Evolutionary conservation across 2,888 invertebrate genomes (phyloP).

Genomic region (Cremastobaeus sp.): DNA sequence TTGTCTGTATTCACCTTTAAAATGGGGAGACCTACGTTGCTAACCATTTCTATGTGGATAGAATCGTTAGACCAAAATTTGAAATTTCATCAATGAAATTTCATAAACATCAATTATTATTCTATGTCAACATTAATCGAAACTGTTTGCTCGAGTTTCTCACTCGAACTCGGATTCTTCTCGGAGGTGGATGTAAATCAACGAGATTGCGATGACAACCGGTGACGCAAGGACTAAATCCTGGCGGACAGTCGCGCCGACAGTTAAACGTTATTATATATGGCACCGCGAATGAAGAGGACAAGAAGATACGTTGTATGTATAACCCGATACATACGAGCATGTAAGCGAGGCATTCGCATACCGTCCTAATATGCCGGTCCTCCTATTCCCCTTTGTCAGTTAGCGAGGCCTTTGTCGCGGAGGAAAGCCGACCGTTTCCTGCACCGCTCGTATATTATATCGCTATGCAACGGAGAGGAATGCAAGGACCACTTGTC

Average conservation of each 20-base stretch:
- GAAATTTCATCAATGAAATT: too few species aligned
- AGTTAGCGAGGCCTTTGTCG: slow-evolving; percentile 73
- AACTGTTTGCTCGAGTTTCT: too few species aligned
- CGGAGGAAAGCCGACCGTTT: slow-evolving; percentile 74
- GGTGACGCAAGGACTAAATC: slow-evolving; percentile 71
- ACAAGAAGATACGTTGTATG: slow-evolving; percentile 54
- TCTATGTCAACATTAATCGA: too few species aligned
- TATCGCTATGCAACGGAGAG: slow-evolving; percentile 71
- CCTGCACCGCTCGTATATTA: slow-evolving; percentile 75
- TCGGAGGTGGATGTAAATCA: slow-evolving; percentile 73
- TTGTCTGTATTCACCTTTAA: too few species aligned
- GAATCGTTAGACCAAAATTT: too few species aligned
- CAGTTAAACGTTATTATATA: slow-evolving; percentile 58
- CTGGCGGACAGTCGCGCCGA: slow-evolving; percentile 50
- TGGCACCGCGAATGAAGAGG: slow-evolving; percentile 50
- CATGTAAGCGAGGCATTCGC: slow-evolving; percentile 63
- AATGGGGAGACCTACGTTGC: too few species aligned
- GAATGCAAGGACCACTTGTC: slow-evolving; percentile 65
- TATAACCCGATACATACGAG: slow-evolving; percentile 51
- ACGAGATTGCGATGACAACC: slow-evolving; percentile 71
- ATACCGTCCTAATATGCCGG: slow-evolving; percentile 77
- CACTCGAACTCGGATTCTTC: slow-evolving; percentile 43
- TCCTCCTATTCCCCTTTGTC: slow-evolving; percentile 71
- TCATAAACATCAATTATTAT: not conserved
- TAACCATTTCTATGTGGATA: too few species aligned